phyloP scores from a whole-genome alignment of 2,888 invertebrate genomes.

The Parnassius mnemosyne region DNA sequence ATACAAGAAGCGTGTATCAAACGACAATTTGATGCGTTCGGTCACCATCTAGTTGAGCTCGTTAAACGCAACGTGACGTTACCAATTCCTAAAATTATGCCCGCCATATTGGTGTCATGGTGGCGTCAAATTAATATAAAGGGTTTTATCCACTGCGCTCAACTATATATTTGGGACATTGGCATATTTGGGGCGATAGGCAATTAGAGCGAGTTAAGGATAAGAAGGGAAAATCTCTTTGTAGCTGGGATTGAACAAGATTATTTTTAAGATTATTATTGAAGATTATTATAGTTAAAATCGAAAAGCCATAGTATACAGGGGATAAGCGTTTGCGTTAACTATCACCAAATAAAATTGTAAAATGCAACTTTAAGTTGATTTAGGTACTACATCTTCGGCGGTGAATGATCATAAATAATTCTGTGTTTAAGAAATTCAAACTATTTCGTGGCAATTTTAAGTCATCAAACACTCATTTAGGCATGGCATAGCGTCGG shows the following conservation, averaged over 20 bases:
- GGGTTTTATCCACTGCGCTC: slow-evolving; percentile 23
- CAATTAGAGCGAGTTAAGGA: slow-evolving; percentile 10
- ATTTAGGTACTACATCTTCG: too few relatives aligned
- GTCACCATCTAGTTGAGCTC: slow-evolving; percentile 72
- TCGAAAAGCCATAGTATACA: too few relatives aligned
- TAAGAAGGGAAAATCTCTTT: slow-evolving; percentile 12
- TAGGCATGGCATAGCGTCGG: too few relatives aligned
- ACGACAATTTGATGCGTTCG: slow-evolving; percentile 62
- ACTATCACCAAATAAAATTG: too few relatives aligned
- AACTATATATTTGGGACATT: slow-evolving; percentile 27
- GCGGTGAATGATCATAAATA: too few relatives aligned
- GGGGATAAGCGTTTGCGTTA: too few relatives aligned
- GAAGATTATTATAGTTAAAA: too few relatives aligned
- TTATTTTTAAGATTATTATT: too few relatives aligned
- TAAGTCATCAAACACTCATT: too few relatives aligned
- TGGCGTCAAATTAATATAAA: slow-evolving; percentile 45
- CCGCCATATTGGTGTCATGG: slow-evolving; percentile 65
- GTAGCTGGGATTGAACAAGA: background rate
- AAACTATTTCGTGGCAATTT: too few relatives aligned
- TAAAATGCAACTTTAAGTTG: too few relatives aligned
- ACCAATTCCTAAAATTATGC: slow-evolving; percentile 72
- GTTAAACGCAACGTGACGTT: slow-evolving; percentile 63
- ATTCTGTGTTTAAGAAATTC: too few relatives aligned
- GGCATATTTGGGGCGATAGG: slow-evolving; percentile 24
- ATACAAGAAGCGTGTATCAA: slow-evolving; percentile 53